Conservation (phyloP, 2,113 vertebrate species). For the Istiophorus platypterus region DNA sequence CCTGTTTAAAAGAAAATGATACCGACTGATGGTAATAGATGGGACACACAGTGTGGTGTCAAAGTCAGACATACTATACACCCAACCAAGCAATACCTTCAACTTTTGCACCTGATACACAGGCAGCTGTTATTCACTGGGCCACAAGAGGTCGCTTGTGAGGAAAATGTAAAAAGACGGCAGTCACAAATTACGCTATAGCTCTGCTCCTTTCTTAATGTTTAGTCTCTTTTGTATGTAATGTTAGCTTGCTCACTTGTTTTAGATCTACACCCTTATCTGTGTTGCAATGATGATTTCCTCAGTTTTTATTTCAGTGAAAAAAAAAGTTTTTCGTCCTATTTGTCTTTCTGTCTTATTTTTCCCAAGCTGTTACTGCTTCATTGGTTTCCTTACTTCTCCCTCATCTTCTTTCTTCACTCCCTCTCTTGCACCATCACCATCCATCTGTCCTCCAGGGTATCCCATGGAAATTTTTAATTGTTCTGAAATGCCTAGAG, state of each 20-base stretch:
- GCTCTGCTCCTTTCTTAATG: not conserved
- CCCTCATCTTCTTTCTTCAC: conserved; percentile 15
- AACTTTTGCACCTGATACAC: not conserved
- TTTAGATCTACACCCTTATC: conserved; percentile 28
- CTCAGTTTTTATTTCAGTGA: not conserved
- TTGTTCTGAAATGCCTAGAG: conserved; percentile 65
- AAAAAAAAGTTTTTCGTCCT: not conserved
- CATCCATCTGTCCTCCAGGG: conserved; percentile 13
- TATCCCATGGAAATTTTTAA: conserved; percentile 57
- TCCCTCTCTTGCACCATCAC: not conserved
- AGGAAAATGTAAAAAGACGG: not conserved
- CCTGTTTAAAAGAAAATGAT: not conserved
- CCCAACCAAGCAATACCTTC: not conserved
- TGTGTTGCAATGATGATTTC: not conserved
- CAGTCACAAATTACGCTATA: not conserved
- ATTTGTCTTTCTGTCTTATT: conserved; percentile 9
- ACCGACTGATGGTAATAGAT: not conserved
- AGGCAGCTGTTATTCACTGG: not conserved
- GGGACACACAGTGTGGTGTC: not conserved
- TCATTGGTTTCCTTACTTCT: conserved; percentile 17
- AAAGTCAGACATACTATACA: not conserved
- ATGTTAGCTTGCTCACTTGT: not conserved
- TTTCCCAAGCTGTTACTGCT: conserved; percentile 33
- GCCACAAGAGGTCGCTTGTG: not conserved
- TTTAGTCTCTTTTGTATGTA: not conserved